Evolutionary conservation across 2,888 invertebrate genomes (phyloP).

Genomic region (Heterodera filipjevi): DNA sequence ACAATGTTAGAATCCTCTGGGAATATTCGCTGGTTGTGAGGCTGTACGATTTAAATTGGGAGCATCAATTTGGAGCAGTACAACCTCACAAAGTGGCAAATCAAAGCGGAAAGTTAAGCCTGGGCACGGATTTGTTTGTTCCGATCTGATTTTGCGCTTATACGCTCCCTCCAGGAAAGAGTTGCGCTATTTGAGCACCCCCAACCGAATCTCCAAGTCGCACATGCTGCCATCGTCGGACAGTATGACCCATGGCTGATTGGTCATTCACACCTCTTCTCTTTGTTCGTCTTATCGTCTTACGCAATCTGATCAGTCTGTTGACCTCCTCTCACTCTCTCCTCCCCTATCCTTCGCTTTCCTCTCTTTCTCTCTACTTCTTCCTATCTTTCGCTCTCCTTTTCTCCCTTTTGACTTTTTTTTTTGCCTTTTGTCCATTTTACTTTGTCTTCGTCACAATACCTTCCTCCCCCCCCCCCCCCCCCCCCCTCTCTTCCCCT

Average conservation of each 20-base stretch:
- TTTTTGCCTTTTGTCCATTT: neutral
- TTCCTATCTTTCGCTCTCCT: neutral
- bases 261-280: neutral
- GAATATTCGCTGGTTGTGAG: too few species aligned
- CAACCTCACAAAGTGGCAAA: too few species aligned
- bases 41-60: too few species aligned
- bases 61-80: too few species aligned
- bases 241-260: neutral
- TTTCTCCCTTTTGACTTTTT: neutral
- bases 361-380: neutral
- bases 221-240: slow-evolving; percentile 11
- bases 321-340: neutral
- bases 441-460: neutral
- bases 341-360: neutral
- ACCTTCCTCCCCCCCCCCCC: neutral
- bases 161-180: neutral
- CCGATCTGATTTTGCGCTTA: too few species aligned
- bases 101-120: too few species aligned
- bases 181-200: slow-evolving; percentile 21
- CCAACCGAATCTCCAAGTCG: slow-evolving; percentile 18
- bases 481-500: neutral
- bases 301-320: neutral
- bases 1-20: too few species aligned
- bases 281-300: too few species aligned
- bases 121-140: too few species aligned